Base-by-base conservation (phyloP, 2,888 invertebrate species). In the Ectemnius cavifrons region DNA sequence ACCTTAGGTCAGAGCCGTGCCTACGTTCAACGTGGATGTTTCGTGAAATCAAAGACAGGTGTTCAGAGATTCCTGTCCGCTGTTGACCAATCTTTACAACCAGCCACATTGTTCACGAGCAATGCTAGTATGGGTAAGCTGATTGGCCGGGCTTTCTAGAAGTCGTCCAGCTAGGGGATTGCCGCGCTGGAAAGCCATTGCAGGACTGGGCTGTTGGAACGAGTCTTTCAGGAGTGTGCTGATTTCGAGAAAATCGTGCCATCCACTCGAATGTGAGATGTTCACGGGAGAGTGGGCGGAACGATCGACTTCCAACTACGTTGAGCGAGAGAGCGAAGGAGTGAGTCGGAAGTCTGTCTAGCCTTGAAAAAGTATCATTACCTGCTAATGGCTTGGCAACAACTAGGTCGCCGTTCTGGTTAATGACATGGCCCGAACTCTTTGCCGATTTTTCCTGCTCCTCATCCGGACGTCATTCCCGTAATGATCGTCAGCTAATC, bases 371-470 rank as follows among this genome's bases (percentile, higher is more conserved):
- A 83, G 79, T 81, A 75, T 84, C 82, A 79, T 83, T 83, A 81
- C 68, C 81, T 66, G 77, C 63, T 83, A 83, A 83, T 83, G 82
- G 79, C 71, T 68, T 65, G 74, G 77, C 64, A 83, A 75, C 81
- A 82, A 81, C 81, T 83, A 67, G 84, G 82, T 83, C 81, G 77
- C 83, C 79, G 83, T 72, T 72, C 81, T 59, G 74, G 72, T 82
- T 83, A 83, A 83, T 80, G 81, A 82, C 71, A 74, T 71, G 62
- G 67, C 70, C 78, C 78, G 73, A 73, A 73, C 74, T 72, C 78
- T 75, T 57, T 71, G 57, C 61, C 72, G 69, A 80, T 61, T 69
- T 69, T 78, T 64, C 68, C 57, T 57, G 63, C 63, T 72, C 60
- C 61, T 52, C 23, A 23, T 23, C 16, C 52, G 8, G 8, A 37